Evolutionary conservation across 2,113 vertebrate species (phyloP).

Genomic region (Hiodon tergisus): DNA sequence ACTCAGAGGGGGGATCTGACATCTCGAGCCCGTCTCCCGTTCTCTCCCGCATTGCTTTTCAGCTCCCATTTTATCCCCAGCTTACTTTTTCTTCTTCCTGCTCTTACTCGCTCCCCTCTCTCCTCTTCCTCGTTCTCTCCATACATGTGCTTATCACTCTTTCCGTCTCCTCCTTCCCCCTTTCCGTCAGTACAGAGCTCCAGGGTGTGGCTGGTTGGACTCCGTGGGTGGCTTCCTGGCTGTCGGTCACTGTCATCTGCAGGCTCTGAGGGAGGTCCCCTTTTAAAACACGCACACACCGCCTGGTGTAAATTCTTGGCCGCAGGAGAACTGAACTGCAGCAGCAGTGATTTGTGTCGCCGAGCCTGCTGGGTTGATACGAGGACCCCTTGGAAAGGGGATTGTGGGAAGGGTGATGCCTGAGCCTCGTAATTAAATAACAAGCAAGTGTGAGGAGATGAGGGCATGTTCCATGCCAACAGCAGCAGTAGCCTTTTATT

Average conservation of each 20-base stretch:
- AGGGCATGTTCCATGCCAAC: no score
- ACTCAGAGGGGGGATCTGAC: not conserved
- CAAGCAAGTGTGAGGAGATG: no score
- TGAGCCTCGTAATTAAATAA: no score
- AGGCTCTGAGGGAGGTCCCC: conserved; percentile 50
- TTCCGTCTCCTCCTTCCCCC: conserved; percentile 30
- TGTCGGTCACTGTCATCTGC: conserved; percentile 69
- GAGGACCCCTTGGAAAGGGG: no score
- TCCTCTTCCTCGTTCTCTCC: no score
- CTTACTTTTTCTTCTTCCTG: no score
- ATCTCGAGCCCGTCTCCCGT: conserved; percentile 30
- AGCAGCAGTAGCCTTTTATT: no score
- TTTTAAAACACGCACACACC: conserved; percentile 46
- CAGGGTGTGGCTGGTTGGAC: conserved; percentile 66
- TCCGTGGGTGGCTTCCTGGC: conserved; percentile 70
- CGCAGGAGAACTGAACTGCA: conserved; percentile 37
- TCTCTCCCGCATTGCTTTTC: conserved; percentile 40
- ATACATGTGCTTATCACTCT: no score
- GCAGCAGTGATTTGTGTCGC: conserved; percentile 45
- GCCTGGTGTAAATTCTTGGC: conserved; percentile 51
- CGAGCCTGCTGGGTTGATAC: no score
- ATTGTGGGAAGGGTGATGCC: no score
- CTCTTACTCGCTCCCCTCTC: no score
- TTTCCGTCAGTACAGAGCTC: conserved; percentile 52
- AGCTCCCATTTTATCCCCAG: conserved; percentile 7